These are phyloP conservation scores for Solen grandis DNA, from an alignment of 1,140 invertebrate genomes.

Conservation along the genomic window DNA sequence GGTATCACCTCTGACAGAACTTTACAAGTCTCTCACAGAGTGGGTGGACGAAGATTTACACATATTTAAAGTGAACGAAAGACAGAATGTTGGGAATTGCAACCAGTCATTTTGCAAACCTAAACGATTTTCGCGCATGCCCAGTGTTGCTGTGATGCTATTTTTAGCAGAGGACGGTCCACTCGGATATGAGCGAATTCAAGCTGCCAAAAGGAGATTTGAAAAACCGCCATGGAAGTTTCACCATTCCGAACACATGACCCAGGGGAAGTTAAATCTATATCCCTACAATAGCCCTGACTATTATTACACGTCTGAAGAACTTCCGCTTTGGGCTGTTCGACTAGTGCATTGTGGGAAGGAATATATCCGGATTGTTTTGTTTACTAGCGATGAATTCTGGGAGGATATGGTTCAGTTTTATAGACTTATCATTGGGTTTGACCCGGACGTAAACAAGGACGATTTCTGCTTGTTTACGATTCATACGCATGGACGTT, in stretches of 20 bases:
- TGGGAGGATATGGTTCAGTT: slow-evolving; percentile 76
- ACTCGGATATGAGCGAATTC: slow-evolving; percentile 65
- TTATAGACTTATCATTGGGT: slow-evolving; percentile 72
- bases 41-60: slow-evolving; percentile 71
- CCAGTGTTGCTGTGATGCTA: slow-evolving; percentile 69
- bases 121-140: slow-evolving; percentile 42
- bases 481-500: slow-evolving; percentile 67
- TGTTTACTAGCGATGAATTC: slow-evolving; percentile 71
- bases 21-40: slow-evolving; percentile 70
- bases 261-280: slow-evolving; percentile 64
- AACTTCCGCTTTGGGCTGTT: slow-evolving; percentile 75
- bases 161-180: slow-evolving; percentile 73
- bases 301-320: slow-evolving; percentile 72
- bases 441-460: slow-evolving; percentile 67
- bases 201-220: slow-evolving; percentile 64
- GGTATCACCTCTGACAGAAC: slow-evolving; percentile 59
- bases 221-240: slow-evolving; percentile 73
- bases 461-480: slow-evolving; percentile 77
- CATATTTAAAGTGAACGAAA: slow-evolving; percentile 68
- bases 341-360: slow-evolving; percentile 77
- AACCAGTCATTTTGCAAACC: neutral
- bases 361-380: slow-evolving; percentile 72
- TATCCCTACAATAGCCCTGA: slow-evolving; percentile 73
- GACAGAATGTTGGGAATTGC: neutral
- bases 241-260: slow-evolving; percentile 74